These are phyloP conservation scores for Zosterops pallidus DNA, from an alignment of 2,113 vertebrate species.

Conservation along the genomic window DNA sequence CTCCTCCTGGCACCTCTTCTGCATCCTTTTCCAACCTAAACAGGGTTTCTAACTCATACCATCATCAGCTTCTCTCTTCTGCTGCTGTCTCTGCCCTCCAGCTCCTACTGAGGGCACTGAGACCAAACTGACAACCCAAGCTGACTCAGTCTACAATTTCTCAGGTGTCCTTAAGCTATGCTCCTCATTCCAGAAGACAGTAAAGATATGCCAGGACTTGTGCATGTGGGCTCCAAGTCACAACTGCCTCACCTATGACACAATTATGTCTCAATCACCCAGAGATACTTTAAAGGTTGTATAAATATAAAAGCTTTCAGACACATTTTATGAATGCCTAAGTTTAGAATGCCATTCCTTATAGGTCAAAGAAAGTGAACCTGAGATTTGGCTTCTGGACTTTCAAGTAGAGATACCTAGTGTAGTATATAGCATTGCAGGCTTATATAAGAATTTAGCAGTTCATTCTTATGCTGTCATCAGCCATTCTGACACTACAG, in stretches of 20 bases:
- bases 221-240: background rate
- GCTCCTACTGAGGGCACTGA: background rate
- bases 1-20: background rate
- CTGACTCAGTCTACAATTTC: background rate
- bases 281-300: background rate
- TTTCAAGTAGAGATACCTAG: background rate
- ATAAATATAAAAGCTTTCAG: background rate
- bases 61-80: background rate
- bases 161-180: background rate
- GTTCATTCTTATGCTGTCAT: background rate
- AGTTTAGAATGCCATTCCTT: background rate
- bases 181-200: background rate
- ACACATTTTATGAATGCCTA: background rate
- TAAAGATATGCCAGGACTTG: background rate
- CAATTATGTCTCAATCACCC: background rate
- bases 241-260: background rate
- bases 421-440: background rate
- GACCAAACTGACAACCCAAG: background rate
- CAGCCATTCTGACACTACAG: background rate
- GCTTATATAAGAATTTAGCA: background rate
- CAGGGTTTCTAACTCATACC: background rate
- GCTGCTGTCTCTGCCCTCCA: background rate
- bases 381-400: background rate
- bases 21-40: background rate
- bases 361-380: background rate